These are phyloP conservation scores for Sebastes glaucus DNA, from an alignment of 2,797 vertebrate species.

Conservation along the genomic window DNA sequence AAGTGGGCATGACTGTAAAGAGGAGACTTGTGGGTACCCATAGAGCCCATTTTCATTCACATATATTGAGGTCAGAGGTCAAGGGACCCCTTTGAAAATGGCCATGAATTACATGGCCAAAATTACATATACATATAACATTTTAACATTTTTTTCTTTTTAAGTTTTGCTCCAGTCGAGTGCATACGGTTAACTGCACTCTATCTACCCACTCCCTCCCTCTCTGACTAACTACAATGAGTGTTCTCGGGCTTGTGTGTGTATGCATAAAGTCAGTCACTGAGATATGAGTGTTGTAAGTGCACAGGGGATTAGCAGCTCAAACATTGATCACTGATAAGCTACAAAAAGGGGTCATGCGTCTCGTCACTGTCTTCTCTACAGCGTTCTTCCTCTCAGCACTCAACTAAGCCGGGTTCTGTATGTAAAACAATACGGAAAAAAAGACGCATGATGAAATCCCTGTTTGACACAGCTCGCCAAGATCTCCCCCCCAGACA, in stretches of 20 bases:
- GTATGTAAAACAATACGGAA: constrained; percentile 43
- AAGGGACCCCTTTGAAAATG: no score
- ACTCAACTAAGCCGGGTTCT: constrained; percentile 32
- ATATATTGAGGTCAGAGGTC: no score
- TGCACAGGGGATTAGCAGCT: constrained; percentile 69
- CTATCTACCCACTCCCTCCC: neutral
- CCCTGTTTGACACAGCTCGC: constrained; percentile 75
- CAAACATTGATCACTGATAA: constrained; percentile 77
- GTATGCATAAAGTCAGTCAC: constrained; percentile 40
- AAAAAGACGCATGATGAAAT: constrained; percentile 69
- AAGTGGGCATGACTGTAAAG: no score
- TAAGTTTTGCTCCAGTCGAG: neutral
- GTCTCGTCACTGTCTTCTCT: constrained; percentile 55
- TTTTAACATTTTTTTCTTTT: neutral
- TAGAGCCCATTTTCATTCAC: no score
- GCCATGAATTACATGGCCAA: no score
- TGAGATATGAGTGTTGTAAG: constrained; percentile 69
- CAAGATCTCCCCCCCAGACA: constrained; percentile 65
- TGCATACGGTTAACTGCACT: constrained; percentile 11
- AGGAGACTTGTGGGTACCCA: no score
- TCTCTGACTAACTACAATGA: constrained; percentile 5
- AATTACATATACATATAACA: neutral
- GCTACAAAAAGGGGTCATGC: constrained; percentile 56
- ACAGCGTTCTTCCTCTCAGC: constrained; percentile 38
- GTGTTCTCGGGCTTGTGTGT: constrained; percentile 38